A percentile compares a stretch with the other conserved stretches of the same genome.
Evolutionary conservation across 2,888 invertebrate genomes (phyloP).

Genomic region (Automeris io): DNA sequence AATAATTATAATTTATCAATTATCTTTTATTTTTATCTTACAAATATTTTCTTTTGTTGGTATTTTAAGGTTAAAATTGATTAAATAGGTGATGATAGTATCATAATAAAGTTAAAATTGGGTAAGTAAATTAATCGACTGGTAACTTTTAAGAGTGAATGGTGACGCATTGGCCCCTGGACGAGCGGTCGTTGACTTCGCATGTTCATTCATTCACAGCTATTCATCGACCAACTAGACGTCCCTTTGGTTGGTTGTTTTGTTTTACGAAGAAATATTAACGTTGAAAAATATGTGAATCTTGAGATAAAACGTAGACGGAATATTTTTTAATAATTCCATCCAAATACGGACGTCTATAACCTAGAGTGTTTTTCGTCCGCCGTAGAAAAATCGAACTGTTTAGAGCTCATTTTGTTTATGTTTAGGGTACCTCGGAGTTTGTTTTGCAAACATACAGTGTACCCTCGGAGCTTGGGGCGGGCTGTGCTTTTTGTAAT

Average conservation of each 20-base stretch:
- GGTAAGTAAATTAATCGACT: background rate
- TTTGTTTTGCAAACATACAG: conserved; percentile 68
- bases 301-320: conserved; percentile 40
- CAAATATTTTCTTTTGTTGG: too few species aligned
- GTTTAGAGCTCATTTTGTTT: conserved; percentile 52
- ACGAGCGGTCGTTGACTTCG: conserved; percentile 13
- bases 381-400: conserved; percentile 3
- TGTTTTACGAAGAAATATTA: conserved; percentile 30
- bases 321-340: conserved; percentile 17
- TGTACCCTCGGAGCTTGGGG: conserved; percentile 29
- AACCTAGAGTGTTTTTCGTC: conserved; percentile 10
- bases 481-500: conserved; percentile 12
- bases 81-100: background rate
- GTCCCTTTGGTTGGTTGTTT: conserved; percentile 21
- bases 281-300: conserved; percentile 37
- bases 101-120: background rate
- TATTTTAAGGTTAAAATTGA: too few species aligned
- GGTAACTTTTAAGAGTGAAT: conserved; percentile 5
- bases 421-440: conserved; percentile 61
- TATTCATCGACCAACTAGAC: conserved; percentile 29
- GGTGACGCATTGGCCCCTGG: background rate
- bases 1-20: too few species aligned
- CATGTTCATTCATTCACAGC: conserved; percentile 17
- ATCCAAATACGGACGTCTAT: conserved; percentile 11
- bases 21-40: too few species aligned